phyloP scores from a whole-genome alignment of 2,888 invertebrate species.

The Eupithecia exiguata region DNA sequence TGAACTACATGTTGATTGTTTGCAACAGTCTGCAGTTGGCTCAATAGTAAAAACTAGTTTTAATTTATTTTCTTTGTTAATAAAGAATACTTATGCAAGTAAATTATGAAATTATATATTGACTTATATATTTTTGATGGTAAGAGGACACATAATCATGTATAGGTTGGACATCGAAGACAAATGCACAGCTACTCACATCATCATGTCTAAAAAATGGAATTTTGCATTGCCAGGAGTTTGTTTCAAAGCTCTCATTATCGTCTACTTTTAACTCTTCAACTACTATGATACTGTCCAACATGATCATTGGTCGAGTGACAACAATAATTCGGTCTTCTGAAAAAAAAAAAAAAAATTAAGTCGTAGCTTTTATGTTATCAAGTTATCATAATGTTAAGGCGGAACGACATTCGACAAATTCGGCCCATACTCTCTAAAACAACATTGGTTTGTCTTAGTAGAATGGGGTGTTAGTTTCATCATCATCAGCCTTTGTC shows the following conservation, averaged over 20 bases:
- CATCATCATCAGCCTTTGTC: too few relatives aligned
- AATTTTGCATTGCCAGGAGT: constrained; percentile 10
- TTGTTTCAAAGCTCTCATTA: constrained; percentile 43
- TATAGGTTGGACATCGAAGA: constrained; percentile 57
- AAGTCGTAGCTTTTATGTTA: background rate
- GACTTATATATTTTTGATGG: constrained; percentile 55
- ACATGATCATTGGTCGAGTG: constrained; percentile 57
- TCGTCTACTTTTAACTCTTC: constrained; percentile 56
- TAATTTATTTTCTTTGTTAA: too few relatives aligned
- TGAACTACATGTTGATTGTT: too few relatives aligned
- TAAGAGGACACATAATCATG: constrained; percentile 53
- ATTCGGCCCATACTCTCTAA: background rate
- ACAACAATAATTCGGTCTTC: constrained; percentile 63
- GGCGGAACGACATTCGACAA: background rate
- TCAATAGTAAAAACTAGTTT: too few relatives aligned
- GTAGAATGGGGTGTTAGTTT: background rate
- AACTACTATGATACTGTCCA: constrained; percentile 53
- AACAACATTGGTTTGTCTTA: background rate
- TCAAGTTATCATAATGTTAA: background rate
- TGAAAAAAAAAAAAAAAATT: constrained; percentile 51
- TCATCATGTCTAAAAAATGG: constrained; percentile 60
- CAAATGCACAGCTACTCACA: constrained; percentile 62
- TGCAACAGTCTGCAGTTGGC: too few relatives aligned
- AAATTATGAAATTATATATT: constrained; percentile 19
- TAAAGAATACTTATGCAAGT: background rate